phyloP scores from a whole-genome alignment of 64 coral and sea anemone species.

The Montipora capricornis region DNA sequence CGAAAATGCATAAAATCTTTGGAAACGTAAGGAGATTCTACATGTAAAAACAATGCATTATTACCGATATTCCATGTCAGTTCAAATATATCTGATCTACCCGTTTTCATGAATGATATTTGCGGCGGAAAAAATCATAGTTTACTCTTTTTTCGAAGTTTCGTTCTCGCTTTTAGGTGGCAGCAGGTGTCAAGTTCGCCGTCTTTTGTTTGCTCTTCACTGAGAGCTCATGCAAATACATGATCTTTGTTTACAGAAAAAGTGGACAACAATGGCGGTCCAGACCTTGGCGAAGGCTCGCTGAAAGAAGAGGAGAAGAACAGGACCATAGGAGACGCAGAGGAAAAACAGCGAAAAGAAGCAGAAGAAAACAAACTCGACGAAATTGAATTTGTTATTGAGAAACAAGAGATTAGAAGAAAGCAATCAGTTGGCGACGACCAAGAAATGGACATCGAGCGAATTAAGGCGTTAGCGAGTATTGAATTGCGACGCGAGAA shows the following conservation, averaged over 20 bases:
- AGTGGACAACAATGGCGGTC: not conserved
- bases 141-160: not conserved
- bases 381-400: conserved; percentile 38
- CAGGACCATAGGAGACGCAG: not conserved
- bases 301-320: conserved; percentile 33
- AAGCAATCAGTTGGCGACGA: not conserved
- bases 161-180: conserved; percentile 4
- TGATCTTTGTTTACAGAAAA: conserved; percentile 53
- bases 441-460: conserved; percentile 22
- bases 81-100: no score
- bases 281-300: not conserved
- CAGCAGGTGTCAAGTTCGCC: conserved; percentile 6
- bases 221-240: conserved; percentile 30
- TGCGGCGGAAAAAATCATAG: no score
- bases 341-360: conserved; percentile 30
- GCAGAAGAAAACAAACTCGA: conserved; percentile 37
- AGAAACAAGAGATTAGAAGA: conserved; percentile 34
- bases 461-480: conserved; percentile 2
- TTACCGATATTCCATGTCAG: not conserved
- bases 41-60: not conserved
- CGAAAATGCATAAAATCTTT: not conserved
- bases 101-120: no score
- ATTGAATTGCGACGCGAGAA: conserved; percentile 20
- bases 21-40: not conserved
- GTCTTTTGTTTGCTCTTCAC: not conserved